phyloP scores from a whole-genome alignment of 2,888 invertebrate genomes.

The Neoaliturus tenellus region DNA sequence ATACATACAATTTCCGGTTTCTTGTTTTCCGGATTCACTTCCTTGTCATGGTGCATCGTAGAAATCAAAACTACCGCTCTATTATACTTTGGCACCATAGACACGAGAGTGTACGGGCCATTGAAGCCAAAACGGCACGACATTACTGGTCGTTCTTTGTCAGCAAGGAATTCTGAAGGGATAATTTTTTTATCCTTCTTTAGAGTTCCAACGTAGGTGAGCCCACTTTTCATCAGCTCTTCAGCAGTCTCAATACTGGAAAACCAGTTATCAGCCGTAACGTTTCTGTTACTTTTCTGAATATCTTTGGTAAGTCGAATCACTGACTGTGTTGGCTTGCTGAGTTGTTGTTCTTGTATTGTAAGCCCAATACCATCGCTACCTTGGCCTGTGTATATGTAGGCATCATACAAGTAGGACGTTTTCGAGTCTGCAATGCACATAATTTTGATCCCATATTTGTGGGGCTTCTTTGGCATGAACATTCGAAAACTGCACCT shows the following conservation, averaged over 20 bases:
- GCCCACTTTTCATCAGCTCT: slow-evolving; percentile 23
- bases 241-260: slow-evolving; percentile 66
- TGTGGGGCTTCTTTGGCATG: slow-evolving; percentile 65
- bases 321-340: slow-evolving; percentile 67
- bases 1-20: slow-evolving; percentile 46
- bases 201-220: slow-evolving; percentile 43
- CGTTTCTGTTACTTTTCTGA: slow-evolving; percentile 66
- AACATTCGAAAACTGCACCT: slow-evolving; percentile 62
- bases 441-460: slow-evolving; percentile 66
- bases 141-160: neutral
- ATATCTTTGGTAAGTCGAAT: slow-evolving; percentile 65
- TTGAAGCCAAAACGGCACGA: slow-evolving; percentile 51
- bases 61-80: slow-evolving; percentile 56
- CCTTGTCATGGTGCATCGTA: slow-evolving; percentile 49
- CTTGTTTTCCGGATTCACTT: slow-evolving; percentile 39
- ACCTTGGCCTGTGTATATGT: slow-evolving; percentile 67
- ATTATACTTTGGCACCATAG: slow-evolving; percentile 55
- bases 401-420: slow-evolving; percentile 65
- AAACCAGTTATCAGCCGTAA: slow-evolving; percentile 69
- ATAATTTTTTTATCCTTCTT: slow-evolving; percentile 56
- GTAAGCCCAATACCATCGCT: slow-evolving; percentile 66
- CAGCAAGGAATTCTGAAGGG: slow-evolving; percentile 49
- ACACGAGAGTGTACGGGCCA: slow-evolving; percentile 47
- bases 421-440: slow-evolving; percentile 63
- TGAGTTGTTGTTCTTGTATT: slow-evolving; percentile 64